Conservation (phyloP, 2,888 invertebrate species). For the Eristalis intricaria region DNA sequence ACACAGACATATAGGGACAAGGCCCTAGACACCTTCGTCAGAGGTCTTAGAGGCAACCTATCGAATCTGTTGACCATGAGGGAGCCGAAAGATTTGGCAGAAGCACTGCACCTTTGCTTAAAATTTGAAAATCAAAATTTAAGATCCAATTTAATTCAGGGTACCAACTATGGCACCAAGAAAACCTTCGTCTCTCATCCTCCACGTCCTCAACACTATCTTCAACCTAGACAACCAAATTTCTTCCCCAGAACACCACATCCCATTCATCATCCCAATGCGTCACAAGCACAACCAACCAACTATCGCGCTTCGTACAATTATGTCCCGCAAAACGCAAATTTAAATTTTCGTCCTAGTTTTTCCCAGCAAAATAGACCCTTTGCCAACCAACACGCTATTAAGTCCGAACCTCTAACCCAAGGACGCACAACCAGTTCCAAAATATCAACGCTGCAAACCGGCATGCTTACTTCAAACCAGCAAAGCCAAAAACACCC, state of each 20-base stretch:
- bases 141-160: too few relatives aligned
- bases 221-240: not conserved
- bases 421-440: conserved; percentile 18
- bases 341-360: too few relatives aligned
- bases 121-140: conserved; percentile 17
- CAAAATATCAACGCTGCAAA: not conserved
- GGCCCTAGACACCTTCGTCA: too few relatives aligned
- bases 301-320: not conserved
- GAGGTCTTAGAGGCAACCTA: too few relatives aligned
- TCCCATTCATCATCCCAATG: not conserved
- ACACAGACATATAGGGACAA: too few relatives aligned
- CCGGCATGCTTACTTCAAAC: not conserved
- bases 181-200: not conserved
- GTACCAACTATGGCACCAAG: conserved; percentile 2
- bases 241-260: not conserved
- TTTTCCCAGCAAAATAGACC: too few relatives aligned
- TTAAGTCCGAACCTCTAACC: conserved; percentile 1
- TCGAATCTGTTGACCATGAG: conserved; percentile 29
- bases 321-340: too few relatives aligned
- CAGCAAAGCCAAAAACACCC: not conserved
- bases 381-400: too few relatives aligned
- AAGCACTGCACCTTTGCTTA: conserved; percentile 22
- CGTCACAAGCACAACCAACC: not conserved
- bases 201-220: too few relatives aligned
- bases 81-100: conserved; percentile 18